Evolutionary conservation across 2,888 invertebrate genomes (phyloP).

Genomic region (Phrixothrix hirtus): DNA sequence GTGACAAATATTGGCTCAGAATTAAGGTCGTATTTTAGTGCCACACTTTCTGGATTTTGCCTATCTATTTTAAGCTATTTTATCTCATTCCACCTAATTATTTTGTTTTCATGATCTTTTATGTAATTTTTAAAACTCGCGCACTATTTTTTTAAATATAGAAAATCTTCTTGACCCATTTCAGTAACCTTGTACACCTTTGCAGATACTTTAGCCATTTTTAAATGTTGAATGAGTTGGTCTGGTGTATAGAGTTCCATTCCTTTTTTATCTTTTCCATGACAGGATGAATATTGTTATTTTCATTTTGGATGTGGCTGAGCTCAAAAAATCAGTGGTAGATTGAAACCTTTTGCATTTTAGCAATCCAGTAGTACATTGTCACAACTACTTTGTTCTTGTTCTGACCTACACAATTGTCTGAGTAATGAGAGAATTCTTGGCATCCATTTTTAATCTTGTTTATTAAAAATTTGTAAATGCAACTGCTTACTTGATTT

Average conservation of each 20-base stretch:
- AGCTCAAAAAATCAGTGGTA: not conserved
- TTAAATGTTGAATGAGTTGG: not conserved
- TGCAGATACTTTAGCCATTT: not conserved
- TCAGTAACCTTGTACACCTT: not conserved
- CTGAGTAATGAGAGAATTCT: too few species aligned
- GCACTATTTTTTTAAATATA: not conserved
- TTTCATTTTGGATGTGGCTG: not conserved
- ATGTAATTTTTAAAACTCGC: not conserved
- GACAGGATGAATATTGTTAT: not conserved
- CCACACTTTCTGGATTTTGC: too few species aligned
- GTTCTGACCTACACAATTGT: not conserved
- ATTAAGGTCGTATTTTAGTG: not conserved
- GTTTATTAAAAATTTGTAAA: too few species aligned
- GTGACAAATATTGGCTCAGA: too few species aligned
- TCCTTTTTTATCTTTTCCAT: not conserved
- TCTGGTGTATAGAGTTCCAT: not conserved
- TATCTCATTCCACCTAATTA: not conserved
- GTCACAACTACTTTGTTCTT: not conserved
- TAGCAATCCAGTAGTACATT: not conserved
- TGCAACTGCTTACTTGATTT: not conserved
- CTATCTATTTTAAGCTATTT: not conserved
- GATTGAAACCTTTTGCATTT: not conserved
- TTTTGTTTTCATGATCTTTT: not conserved
- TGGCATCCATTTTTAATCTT: too few species aligned
- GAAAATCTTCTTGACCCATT: not conserved